Evolutionary conservation across 2,888 invertebrate species (phyloP).

Genomic region (Ceramica pisi): DNA sequence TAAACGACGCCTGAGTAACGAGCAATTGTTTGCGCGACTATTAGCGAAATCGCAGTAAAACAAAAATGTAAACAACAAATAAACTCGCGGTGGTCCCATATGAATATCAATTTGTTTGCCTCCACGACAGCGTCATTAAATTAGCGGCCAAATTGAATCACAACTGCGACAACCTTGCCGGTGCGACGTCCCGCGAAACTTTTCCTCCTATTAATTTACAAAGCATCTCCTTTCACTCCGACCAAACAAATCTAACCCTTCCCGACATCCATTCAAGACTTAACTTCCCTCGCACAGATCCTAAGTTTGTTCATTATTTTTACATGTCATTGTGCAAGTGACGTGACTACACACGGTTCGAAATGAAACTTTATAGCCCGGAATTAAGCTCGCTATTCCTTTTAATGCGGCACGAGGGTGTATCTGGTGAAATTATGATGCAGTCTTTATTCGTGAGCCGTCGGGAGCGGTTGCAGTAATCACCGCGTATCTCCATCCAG

Average conservation of each 20-base stretch:
- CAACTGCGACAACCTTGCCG: conserved; percentile 90
- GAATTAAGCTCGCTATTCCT: conserved; percentile 81
- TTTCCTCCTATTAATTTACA: conserved; percentile 91
- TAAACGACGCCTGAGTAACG: conserved; percentile 51
- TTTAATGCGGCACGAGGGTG: conserved; percentile 79
- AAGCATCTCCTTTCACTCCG: conserved; percentile 83
- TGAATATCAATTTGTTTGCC: conserved; percentile 91
- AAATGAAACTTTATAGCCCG: conserved; percentile 79
- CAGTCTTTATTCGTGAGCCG: conserved; percentile 91
- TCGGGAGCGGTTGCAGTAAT: conserved; percentile 91
- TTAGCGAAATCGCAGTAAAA: conserved; percentile 69
- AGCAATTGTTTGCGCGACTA: conserved; percentile 66
- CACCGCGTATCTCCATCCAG: conserved; percentile 91
- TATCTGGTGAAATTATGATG: conserved; percentile 91
- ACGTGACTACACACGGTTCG: conserved; percentile 74
- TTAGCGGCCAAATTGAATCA: conserved; percentile 91
- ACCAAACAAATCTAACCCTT: conserved; percentile 78
- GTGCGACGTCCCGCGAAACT: conserved; percentile 88
- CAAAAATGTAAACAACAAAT: conserved; percentile 83
- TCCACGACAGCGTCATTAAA: conserved; percentile 89
- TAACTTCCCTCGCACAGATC: conserved; percentile 75
- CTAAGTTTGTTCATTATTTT: conserved; percentile 91
- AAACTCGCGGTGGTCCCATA: conserved; percentile 87
- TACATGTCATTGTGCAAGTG: conserved; percentile 91
- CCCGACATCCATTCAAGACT: conserved; percentile 73